Evolutionary conservation across 2,888 invertebrate genomes (phyloP), one percentile per base, ranked within the genome.

Genomic region (Pachliopta kotzebuea): DNA sequence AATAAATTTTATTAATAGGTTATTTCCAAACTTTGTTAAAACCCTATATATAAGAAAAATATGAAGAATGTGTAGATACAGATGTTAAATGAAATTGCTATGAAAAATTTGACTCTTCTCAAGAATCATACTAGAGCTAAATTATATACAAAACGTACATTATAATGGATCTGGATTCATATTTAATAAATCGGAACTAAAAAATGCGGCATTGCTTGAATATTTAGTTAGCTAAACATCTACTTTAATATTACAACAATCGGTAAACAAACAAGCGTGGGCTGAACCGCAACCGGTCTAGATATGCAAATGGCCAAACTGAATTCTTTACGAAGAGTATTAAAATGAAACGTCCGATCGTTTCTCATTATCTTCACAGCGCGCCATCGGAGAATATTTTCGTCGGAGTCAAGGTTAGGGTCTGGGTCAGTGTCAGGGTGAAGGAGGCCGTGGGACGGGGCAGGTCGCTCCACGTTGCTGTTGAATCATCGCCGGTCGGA

Each of bases 391-490:
- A 76, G 71, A 71, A 72, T 77, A 77, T 76, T 81, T 76, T 72
- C 71, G 75, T 69, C 70, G 61, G 37, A 72, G 76, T 74, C 78
- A 76, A 72, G 77, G 75, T 75, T 72, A 74, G 70, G 76, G 76
- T 73, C 76, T 72, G 67, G 77, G 80, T 74, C 77, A 73, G 70
- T 73, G 78, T 72, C 69, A 69, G 71, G 74, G 77, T 76, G 73
- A 74, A 70, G 68, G 69, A 72, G 88, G 85, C 84, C 88, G 86
- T 86, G 87, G 78, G 87, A 86, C 79, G 79, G 71, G 73, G 50
- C 67, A 60, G 66, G 69, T 71, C 73, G 74, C 72, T 71, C 37
- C 70, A 72, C 77, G 82, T 73, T 78, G 75, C 74, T 76, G 83
- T 80, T 79, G 84, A 84, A 78, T 81, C 84, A 80, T 75, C 74